Evolutionary conservation across 2,113 vertebrate genomes (phyloP), one percentile per base, ranked within the genome.

Genomic region (Pelecanoides urinatrix): DNA sequence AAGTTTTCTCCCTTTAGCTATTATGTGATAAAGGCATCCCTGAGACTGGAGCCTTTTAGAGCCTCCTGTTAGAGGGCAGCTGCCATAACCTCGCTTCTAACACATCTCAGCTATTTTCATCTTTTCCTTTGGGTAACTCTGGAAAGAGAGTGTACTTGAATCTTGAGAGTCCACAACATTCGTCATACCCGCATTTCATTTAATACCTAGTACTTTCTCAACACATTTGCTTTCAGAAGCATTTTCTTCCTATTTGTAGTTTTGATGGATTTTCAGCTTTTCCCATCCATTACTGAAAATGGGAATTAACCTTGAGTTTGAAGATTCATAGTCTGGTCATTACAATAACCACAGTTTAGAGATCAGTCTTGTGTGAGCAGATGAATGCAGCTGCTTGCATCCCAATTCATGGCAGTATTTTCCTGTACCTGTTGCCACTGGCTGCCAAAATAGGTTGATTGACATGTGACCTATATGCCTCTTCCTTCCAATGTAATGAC

Each of bases 231-330:
- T 93, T 95, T 88, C 85, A 86, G 72, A 92, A 50, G 42, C 8
- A 0, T 96, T 96, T 80, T 76, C 58, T 47, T 81, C 45, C 84
- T 53, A 17, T 94, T 91, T 97, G 84, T 82, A 66, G 62, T 50
- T 90, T 79, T 97, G 94, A 92, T 94, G 81, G 87, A 97, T 96
- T 88, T 91, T 78, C 66, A 90, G 38, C 70, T 95, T 92, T 94
- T 70, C 58, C 58, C 91, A 95, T 97, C 77, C 66, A 56, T 92
- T 91, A 79, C 70, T 44, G 66, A 68, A 62, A 85, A 87, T 6
- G 15, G 74, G 93, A 95, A 96, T 96, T 95, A 96, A 95, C 94
- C 92, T 94, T 94, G 89, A 86, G 67, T 94, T 76, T 94, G 92
- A 91, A 92, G 91, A 92, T 91, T 94, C 88, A 45, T 70, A 34